Evolutionary conservation across 2,797 vertebrate genomes (phyloP), one percentile per base, ranked within the genome.

Genomic region (Basileuterus tristriatus): DNA sequence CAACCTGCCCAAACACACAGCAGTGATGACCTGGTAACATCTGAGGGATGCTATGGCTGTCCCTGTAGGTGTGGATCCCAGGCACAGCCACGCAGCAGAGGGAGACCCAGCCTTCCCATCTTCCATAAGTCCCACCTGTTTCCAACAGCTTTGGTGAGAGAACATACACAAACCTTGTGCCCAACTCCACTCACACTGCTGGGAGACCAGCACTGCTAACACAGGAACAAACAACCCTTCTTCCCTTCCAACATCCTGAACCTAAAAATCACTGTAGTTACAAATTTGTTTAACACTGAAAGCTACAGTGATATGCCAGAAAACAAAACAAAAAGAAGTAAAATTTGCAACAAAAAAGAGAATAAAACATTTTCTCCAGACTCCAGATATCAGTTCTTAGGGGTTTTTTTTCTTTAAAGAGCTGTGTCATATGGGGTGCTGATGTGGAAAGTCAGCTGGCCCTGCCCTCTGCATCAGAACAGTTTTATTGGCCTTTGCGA

Each of bases 391-490:
- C 12, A 11, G 12, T 39, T 68, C 18, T 39, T 39, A 30, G 14
- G 4, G 12, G 15, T 36, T 23, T 23, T n/a, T 70, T 39, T 39
- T 30, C 56, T 7, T 1, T 41, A 59, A 74, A 3, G 3, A 68
- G 4, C 26, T 43, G 34, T 81, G 49, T 26, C 62, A 43, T 12
- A 27, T 0, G 0, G 6, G 15, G 8, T 44, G 24, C 65, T 59
- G 68, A 60, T 26, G 29, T 16, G 29, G 16, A 58, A 8, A 81
- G 52, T 6, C 50, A 91, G n/a, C 50, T 65, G 15, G 32, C 8
- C 52, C 36, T 77, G 18, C 36, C 26, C 17, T 60, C 63, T 55
- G 27, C 43, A 39, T 47, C 47, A 74, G 19, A 62, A 39, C 19
- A 86, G 27, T 21, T 52, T 85, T 74, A 36, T 36, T 47, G 74